Conservation (phyloP, 2,888 invertebrate genomes). For the Seira sanloemensis region DNA sequence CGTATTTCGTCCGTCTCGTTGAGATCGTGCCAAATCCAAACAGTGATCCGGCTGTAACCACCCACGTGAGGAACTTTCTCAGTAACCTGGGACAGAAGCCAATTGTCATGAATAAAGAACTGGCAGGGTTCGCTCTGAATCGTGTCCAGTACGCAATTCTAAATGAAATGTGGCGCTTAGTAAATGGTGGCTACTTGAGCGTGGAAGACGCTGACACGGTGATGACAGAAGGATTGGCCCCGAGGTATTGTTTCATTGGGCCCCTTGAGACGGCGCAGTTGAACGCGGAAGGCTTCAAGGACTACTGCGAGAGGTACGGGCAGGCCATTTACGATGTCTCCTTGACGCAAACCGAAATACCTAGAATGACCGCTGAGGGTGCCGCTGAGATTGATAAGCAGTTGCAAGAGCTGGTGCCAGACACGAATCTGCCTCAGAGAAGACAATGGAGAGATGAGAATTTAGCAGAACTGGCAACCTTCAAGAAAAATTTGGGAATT, state of each 20-base stretch:
- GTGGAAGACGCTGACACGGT: conserved; percentile 94
- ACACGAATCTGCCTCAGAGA: conserved; percentile 84
- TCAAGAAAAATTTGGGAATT: conserved; percentile 81
- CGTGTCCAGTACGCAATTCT: conserved; percentile 94
- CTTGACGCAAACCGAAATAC: conserved; percentile 85
- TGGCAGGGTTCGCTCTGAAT: conserved; percentile 94
- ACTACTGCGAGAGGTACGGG: conserved; percentile 81
- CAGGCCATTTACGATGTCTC: conserved; percentile 81
- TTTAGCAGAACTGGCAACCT: conserved; percentile 85
- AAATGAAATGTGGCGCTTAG: conserved; percentile 93
- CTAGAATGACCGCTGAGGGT: conserved; percentile 83
- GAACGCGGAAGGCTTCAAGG: conserved; percentile 90
- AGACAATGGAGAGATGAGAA: conserved; percentile 90
- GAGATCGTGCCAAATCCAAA: conserved; percentile 96
- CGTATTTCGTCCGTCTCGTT: conserved; percentile 95
- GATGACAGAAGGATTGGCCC: conserved; percentile 95
- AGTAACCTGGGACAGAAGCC: conserved; percentile 94
- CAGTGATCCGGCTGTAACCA: conserved; percentile 87
- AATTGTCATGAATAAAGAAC: conserved; percentile 89
- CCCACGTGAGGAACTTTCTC: conserved; percentile 86
- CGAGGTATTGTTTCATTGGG: conserved; percentile 96
- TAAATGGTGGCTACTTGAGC: conserved; percentile 88
- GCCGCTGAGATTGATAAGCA: conserved; percentile 84
- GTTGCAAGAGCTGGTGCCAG: conserved; percentile 84
- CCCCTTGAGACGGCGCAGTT: conserved; percentile 95